These are phyloP conservation scores for Pogonophryne albipinna DNA, from an alignment of 2,797 vertebrate species.

Conservation along the genomic window DNA sequence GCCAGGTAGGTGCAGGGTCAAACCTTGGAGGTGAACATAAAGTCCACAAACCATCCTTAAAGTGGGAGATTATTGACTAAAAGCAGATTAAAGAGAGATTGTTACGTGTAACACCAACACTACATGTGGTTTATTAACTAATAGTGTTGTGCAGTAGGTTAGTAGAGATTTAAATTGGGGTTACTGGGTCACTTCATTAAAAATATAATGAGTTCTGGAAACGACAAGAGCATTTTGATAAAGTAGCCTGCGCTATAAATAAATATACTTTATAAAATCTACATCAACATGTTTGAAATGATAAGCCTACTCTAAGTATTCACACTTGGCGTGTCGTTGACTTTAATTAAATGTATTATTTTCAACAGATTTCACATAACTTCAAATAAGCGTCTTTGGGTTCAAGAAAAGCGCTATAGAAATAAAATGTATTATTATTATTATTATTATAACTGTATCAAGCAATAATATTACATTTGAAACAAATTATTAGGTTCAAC, in stretches of 20 bases:
- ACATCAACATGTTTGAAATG: no score
- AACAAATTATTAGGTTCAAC: no score
- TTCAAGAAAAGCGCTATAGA: no score
- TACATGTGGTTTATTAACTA: background rate
- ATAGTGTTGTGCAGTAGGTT: constrained; percentile 4
- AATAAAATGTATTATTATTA: no score
- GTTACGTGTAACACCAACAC: background rate
- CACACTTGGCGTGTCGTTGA: no score
- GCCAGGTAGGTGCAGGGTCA: constrained; percentile 51
- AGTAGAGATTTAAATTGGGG: constrained; percentile 33
- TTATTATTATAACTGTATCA: no score
- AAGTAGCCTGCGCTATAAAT: constrained; percentile 3
- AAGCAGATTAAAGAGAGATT: background rate
- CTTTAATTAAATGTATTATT: no score
- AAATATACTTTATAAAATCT: no score
- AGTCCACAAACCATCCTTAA: background rate
- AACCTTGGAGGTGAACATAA: constrained; percentile 18
- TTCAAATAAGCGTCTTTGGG: no score
- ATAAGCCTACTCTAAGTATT: no score
- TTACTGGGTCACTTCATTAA: constrained; percentile 55
- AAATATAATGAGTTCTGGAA: constrained; percentile 17
- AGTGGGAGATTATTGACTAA: background rate
- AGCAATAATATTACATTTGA: no score
- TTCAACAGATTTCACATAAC: no score
- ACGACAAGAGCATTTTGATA: background rate